phyloP scores from a whole-genome alignment of 2,113 vertebrate genomes.

The Onychostoma macrolepis region DNA sequence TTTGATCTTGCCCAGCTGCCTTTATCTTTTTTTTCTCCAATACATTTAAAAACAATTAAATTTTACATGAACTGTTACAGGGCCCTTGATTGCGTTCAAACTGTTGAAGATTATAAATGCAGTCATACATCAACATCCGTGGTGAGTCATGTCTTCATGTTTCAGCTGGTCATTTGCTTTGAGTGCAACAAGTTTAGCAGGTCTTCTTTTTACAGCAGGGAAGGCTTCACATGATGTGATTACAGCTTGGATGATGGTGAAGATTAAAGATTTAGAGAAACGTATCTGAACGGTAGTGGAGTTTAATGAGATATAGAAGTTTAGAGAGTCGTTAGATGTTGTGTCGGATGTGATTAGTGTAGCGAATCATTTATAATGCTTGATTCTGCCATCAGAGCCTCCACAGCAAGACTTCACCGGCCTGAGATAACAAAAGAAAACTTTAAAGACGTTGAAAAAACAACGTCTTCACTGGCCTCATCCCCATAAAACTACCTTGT shows the following conservation, averaged over 20 bases:
- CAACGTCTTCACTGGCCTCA: background rate
- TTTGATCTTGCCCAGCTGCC: background rate
- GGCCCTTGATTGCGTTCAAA: background rate
- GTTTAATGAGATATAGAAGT: background rate
- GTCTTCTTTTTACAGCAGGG: background rate
- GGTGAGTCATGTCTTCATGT: background rate
- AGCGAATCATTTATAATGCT: background rate
- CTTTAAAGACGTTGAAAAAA: background rate
- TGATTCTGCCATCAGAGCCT: background rate
- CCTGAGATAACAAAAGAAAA: background rate
- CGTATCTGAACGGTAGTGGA: background rate
- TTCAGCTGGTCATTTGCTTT: conserved; percentile 5
- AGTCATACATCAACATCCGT: background rate
- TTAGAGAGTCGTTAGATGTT: background rate
- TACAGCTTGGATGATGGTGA: background rate
- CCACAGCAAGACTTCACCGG: background rate
- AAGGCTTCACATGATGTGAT: background rate
- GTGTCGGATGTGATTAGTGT: background rate
- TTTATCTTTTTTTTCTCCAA: background rate
- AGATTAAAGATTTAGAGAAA: background rate
- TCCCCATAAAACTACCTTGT: background rate
- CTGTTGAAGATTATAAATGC: conserved; percentile 1
- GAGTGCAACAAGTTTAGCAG: background rate
- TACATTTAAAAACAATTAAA: background rate
- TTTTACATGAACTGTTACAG: background rate